Percentiles rank a stretch among this genome's conserved stretches.
Evolutionary conservation across 2,797 vertebrate genomes (phyloP).

Genomic region (Pyrocephalus nanus): DNA sequence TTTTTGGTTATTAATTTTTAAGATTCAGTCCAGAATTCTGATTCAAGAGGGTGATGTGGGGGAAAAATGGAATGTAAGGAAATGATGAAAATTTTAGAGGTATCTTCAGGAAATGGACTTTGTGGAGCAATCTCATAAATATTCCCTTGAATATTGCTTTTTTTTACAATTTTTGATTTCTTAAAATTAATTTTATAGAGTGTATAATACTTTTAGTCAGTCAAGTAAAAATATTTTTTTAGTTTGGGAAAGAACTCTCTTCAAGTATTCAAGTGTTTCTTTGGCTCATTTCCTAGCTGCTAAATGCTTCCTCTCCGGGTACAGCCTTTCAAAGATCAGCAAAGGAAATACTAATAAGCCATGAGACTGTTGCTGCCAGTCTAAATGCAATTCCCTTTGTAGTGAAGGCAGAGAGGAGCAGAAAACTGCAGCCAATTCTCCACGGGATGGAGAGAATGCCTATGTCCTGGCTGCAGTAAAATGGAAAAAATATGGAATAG

Average conservation of each 20-base stretch:
- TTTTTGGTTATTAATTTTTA: not conserved
- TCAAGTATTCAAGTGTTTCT: not conserved
- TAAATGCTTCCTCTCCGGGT: constrained; percentile 8
- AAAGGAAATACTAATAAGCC: constrained; percentile 20
- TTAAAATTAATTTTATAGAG: not conserved
- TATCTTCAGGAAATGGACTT: not conserved
- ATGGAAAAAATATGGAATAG: not conserved
- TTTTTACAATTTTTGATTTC: not conserved
- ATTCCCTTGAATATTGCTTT: not conserved
- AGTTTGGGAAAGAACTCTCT: not conserved
- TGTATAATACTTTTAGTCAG: not conserved
- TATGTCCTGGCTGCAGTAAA: not conserved
- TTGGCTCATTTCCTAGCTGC: constrained; percentile 10
- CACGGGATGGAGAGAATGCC: not conserved
- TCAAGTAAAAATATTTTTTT: not conserved
- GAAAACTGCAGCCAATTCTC: not conserved
- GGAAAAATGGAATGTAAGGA: not conserved
- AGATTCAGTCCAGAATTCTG: not conserved
- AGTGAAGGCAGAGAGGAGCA: constrained; percentile 18
- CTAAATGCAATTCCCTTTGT: constrained; percentile 32
- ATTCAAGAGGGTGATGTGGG: not conserved
- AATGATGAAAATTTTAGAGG: not conserved
- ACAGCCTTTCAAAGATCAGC: constrained; percentile 11
- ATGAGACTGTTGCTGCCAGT: not conserved
- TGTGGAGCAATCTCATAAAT: not conserved